These are phyloP conservation scores for Pan troglodytes DNA, from an alignment of 2,113 vertebrate species.

Conservation along the genomic window NHGRI_mPanTro3-v2.1_pri NC_072420.2:41769001-41769500, in stretches of 20 bases:
- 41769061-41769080: too few relatives aligned
- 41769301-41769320: neutral
- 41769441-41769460: neutral
- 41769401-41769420: neutral
- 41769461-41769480: neutral
- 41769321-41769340: neutral
- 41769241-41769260: neutral
- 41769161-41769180: neutral
- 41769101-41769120: neutral
- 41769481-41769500: neutral
- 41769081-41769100: neutral
- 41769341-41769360: neutral
- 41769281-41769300: neutral
- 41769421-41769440: neutral
- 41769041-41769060: neutral
- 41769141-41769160: neutral
- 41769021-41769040: neutral
- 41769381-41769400: neutral
- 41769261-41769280: neutral
- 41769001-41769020: neutral
- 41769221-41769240: neutral
- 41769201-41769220: neutral
- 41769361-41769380: too few relatives aligned
- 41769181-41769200: neutral
- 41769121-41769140: neutral